A percentile compares a stretch with the other conserved stretches of the same genome.
These are phyloP conservation scores for Phyllopteryx taeniolatus DNA, from an alignment of 2,113 vertebrate species.

Conservation along the genomic window DNA sequence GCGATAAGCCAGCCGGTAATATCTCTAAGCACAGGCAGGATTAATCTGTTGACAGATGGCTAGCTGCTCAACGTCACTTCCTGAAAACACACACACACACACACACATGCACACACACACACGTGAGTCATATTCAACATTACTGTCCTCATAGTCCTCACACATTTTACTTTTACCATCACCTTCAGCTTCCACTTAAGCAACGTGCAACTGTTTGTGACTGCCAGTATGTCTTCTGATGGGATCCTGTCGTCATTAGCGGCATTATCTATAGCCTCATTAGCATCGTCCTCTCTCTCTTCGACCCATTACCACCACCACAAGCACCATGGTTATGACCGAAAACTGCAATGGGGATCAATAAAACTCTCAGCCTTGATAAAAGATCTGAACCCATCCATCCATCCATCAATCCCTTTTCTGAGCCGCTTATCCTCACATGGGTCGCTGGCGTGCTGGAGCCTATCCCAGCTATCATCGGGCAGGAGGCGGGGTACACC, in stretches of 20 bases:
- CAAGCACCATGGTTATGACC: conserved; percentile 18
- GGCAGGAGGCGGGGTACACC: too few relatives aligned
- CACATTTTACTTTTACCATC: conserved; percentile 32
- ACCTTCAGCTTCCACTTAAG: conserved; percentile 25
- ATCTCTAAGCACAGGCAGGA: conserved; percentile 76
- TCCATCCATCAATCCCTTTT: not conserved
- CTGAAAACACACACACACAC: conserved; percentile 58
- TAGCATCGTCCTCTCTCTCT: not conserved
- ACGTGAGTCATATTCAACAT: conserved; percentile 38
- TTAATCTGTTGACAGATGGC: conserved; percentile 80
- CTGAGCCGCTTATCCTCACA: too few relatives aligned
- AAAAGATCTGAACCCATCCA: not conserved
- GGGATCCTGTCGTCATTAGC: conserved; percentile 9
- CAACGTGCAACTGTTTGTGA: not conserved
- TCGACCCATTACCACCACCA: conserved; percentile 25
- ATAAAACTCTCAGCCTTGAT: conserved; percentile 5
- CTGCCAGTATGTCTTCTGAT: not conserved
- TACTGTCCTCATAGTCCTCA: conserved; percentile 34
- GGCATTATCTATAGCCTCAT: conserved; percentile 1
- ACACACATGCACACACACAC: conserved; percentile 21
- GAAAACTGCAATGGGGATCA: conserved; percentile 24
- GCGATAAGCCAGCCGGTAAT: conserved; percentile 78
- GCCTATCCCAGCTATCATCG: too few relatives aligned
- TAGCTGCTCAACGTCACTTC: conserved; percentile 67
- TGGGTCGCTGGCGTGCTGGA: too few relatives aligned